phyloP scores from a whole-genome alignment of 2,797 vertebrate species.

The Centropyge bicolor region DNA sequence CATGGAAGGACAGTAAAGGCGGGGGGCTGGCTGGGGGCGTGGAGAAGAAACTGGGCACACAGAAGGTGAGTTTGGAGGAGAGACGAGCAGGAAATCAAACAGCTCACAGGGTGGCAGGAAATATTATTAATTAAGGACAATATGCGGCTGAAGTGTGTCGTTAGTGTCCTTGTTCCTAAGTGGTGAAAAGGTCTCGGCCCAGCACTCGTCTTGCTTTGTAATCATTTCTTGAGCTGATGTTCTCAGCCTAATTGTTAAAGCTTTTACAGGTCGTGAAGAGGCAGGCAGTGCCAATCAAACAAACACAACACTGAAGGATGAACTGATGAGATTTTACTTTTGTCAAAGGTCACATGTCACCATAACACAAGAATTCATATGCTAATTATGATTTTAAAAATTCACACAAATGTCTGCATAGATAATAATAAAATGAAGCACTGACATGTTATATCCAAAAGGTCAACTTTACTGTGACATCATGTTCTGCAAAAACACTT shows the following conservation, averaged over 20 bases:
- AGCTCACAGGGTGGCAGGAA: neutral
- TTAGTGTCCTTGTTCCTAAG: neutral
- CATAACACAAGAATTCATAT: too few relatives aligned
- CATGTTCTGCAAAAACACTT: too few relatives aligned
- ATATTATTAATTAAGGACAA: neutral
- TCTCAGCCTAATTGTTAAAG: neutral
- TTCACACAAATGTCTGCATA: too few relatives aligned
- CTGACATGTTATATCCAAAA: too few relatives aligned
- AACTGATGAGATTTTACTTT: too few relatives aligned
- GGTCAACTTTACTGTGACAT: too few relatives aligned
- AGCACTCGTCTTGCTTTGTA: neutral
- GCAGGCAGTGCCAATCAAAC: neutral
- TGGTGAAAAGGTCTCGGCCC: neutral
- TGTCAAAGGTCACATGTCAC: too few relatives aligned
- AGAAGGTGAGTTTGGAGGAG: constrained; percentile 88
- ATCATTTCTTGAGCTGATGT: neutral
- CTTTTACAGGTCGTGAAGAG: neutral
- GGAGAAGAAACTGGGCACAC: constrained; percentile 91
- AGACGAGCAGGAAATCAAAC: neutral
- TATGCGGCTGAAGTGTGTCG: neutral
- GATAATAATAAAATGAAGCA: too few relatives aligned
- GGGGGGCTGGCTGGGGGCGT: constrained; percentile 81
- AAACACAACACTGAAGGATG: neutral
- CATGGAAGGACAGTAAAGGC: constrained; percentile 89
- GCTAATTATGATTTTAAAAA: too few relatives aligned